Conservation (phyloP, 2,888 invertebrate genomes). For the Cryptocheilus praepositus region DNA sequence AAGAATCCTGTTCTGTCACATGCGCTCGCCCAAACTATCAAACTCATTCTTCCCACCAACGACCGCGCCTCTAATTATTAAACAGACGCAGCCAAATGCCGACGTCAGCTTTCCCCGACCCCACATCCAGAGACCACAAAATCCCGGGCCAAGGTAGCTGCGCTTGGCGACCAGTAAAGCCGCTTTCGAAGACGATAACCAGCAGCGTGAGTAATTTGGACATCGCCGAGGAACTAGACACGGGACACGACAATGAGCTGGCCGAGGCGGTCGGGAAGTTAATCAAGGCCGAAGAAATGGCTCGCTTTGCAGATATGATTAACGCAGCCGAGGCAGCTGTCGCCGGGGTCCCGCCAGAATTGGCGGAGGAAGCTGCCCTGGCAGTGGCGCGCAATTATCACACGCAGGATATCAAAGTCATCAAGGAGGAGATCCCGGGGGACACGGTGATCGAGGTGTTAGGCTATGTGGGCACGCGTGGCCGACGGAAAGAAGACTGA, state of each 20-base stretch:
- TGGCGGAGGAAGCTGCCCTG: slow-evolving; percentile 75
- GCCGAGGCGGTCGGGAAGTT: slow-evolving; percentile 73
- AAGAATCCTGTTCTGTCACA: too few species aligned
- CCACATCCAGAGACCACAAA: too few species aligned
- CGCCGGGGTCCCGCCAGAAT: slow-evolving; percentile 72
- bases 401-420: slow-evolving; percentile 66
- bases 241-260: slow-evolving; percentile 69
- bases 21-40: too few species aligned
- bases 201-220: slow-evolving; percentile 49
- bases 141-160: too few species aligned
- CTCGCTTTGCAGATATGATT: slow-evolving; percentile 74
- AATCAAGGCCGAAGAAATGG: slow-evolving; percentile 74
- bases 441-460: slow-evolving; percentile 74
- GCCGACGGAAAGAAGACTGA: slow-evolving; percentile 61
- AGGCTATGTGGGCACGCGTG: slow-evolving; percentile 75
- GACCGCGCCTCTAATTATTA: too few species aligned
- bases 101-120: too few species aligned
- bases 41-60: too few species aligned
- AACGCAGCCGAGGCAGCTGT: slow-evolving; percentile 75
- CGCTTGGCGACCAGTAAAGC: not conserved
- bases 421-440: slow-evolving; percentile 69
- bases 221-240: slow-evolving; percentile 38
- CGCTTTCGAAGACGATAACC: slow-evolving; percentile 37
- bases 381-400: slow-evolving; percentile 71
- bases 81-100: too few species aligned